Conservation (phyloP, 2,113 vertebrate genomes). For the Pampusana beccarii region DNA sequence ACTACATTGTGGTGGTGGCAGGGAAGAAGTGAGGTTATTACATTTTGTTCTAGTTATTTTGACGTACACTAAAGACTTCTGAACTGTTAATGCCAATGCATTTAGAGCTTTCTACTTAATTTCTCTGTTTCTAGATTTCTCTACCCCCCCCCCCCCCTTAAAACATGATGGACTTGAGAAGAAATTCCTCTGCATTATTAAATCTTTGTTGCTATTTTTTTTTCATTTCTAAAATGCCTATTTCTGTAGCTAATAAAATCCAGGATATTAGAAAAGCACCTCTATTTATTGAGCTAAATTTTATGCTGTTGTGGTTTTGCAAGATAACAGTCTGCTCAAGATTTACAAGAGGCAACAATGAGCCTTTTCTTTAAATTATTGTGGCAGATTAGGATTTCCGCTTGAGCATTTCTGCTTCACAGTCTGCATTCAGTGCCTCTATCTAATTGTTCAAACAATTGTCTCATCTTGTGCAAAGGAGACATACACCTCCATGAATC, state of each 20-base stretch:
- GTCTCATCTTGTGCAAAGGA: constrained; percentile 5
- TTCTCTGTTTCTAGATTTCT: neutral
- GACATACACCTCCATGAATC: neutral
- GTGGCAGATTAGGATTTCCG: constrained; percentile 50
- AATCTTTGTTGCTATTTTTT: neutral
- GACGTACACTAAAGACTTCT: neutral
- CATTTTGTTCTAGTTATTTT: neutral
- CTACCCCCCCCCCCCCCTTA: neutral
- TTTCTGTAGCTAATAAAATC: neutral
- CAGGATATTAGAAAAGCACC: neutral
- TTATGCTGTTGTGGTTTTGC: neutral
- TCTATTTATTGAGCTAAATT: neutral
- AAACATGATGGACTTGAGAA: neutral
- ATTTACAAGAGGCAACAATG: neutral
- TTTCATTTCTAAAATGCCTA: neutral
- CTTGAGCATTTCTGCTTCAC: constrained; percentile 46
- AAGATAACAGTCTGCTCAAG: constrained; percentile 27
- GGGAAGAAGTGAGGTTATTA: neutral
- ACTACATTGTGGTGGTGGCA: neutral
- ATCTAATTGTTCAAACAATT: constrained; percentile 53
- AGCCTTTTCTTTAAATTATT: constrained; percentile 34
- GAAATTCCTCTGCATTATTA: neutral
- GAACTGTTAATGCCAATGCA: neutral
- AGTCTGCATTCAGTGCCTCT: neutral
- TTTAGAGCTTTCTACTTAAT: neutral